Evolutionary conservation across 2,888 invertebrate genomes (phyloP).

Genomic region (Rhingia campestris): DNA sequence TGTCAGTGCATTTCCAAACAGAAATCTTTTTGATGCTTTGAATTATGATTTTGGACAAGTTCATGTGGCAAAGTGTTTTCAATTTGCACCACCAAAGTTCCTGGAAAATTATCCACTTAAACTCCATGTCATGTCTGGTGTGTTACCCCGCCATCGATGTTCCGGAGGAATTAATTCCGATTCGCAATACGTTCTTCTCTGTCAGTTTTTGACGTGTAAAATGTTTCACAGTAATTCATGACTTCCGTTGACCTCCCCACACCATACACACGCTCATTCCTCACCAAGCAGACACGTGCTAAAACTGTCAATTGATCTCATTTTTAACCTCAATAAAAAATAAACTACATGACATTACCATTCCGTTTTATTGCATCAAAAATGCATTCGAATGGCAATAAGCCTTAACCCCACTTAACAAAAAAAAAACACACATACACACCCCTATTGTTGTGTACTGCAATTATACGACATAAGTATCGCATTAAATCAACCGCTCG

Average conservation of each 20-base stretch:
- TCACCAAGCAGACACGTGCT: slow-evolving; percentile 39
- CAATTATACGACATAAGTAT: slow-evolving; percentile 66
- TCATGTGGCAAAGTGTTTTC: too few relatives aligned
- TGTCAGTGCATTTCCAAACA: too few relatives aligned
- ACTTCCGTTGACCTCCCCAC: neutral
- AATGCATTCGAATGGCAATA: slow-evolving; percentile 67
- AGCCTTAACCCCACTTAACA: slow-evolving; percentile 7
- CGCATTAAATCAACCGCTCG: slow-evolving; percentile 73
- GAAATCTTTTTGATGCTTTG: too few relatives aligned
- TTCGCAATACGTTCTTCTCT: slow-evolving; percentile 23
- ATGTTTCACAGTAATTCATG: slow-evolving; percentile 9
- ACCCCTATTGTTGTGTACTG: neutral
- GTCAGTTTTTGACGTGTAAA: slow-evolving; percentile 38
- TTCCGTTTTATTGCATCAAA: slow-evolving; percentile 64
- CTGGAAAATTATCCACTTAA: neutral
- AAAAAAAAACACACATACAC: neutral
- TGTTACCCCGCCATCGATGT: neutral
- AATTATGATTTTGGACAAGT: too few relatives aligned
- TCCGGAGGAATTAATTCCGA: slow-evolving; percentile 34
- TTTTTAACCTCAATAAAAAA: slow-evolving; percentile 8
- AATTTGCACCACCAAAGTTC: too few relatives aligned
- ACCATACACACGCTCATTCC: neutral
- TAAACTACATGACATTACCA: slow-evolving; percentile 24
- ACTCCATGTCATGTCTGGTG: neutral
- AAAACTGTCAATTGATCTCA: slow-evolving; percentile 60